phyloP scores from a whole-genome alignment of 2,888 invertebrate species.

The Germaria angustata region DNA sequence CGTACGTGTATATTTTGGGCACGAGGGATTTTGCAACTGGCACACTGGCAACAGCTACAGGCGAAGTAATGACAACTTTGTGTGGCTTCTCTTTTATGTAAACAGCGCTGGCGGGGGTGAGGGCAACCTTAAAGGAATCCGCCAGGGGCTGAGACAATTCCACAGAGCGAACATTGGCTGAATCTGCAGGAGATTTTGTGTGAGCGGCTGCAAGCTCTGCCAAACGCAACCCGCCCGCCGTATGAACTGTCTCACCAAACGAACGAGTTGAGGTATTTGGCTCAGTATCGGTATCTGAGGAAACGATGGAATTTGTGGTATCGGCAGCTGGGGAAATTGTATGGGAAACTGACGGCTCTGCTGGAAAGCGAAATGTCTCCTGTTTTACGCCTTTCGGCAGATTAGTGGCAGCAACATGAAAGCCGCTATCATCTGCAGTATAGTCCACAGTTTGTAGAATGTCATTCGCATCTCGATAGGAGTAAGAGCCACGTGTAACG shows the following conservation, averaged over 20 bases:
- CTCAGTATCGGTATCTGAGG: constrained; percentile 71
- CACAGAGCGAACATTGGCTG: constrained; percentile 68
- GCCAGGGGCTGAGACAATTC: constrained; percentile 73
- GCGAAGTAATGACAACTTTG: constrained; percentile 57
- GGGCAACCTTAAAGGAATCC: constrained; percentile 79
- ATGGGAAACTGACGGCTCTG: constrained; percentile 61
- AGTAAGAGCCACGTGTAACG: constrained; percentile 83
- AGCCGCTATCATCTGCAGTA: constrained; percentile 82
- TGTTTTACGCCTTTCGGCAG: constrained; percentile 78
- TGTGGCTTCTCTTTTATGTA: constrained; percentile 71
- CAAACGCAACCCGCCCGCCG: constrained; percentile 73
- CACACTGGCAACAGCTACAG: constrained; percentile 47
- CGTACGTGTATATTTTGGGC: constrained; percentile 69
- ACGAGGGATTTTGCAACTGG: constrained; percentile 53
- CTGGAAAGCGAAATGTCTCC: constrained; percentile 45
- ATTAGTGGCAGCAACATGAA: constrained; percentile 84
- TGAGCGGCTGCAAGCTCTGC: constrained; percentile 67
- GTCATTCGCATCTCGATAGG: constrained; percentile 83
- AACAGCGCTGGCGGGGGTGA: constrained; percentile 70
- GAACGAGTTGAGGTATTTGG: constrained; percentile 73
- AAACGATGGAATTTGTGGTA: constrained; percentile 62
- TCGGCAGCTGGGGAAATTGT: constrained; percentile 60
- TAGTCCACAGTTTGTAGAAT: constrained; percentile 83
- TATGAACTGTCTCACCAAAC: constrained; percentile 73
- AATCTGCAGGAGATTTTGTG: constrained; percentile 62